Evolutionary conservation across 2,797 vertebrate genomes (phyloP).

Genomic region (Adrianichthys oophorus): DNA sequence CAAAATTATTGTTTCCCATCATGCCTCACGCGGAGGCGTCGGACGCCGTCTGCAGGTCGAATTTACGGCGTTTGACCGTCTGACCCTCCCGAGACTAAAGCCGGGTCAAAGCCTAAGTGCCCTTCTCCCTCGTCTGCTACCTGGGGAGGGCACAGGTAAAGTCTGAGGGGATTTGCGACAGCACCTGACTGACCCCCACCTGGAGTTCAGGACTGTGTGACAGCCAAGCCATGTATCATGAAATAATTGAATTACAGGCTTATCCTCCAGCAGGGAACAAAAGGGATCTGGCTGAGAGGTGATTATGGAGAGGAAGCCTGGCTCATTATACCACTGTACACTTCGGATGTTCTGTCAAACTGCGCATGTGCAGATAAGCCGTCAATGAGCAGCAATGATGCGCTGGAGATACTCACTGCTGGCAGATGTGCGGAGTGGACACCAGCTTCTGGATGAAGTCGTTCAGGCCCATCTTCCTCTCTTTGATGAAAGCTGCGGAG

Average conservation of each 20-base stretch:
- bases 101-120: background rate
- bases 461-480: slow-evolving; percentile 83
- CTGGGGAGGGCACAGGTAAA: slow-evolving; percentile 25
- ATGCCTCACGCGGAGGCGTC: too few species aligned
- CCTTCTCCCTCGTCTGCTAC: slow-evolving; percentile 1
- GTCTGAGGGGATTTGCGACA: slow-evolving; percentile 13
- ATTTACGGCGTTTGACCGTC: background rate
- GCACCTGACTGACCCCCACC: slow-evolving; percentile 9
- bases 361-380: slow-evolving; percentile 56
- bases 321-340: slow-evolving; percentile 61
- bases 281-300: slow-evolving; percentile 66
- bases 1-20: background rate
- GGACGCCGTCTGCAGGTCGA: background rate
- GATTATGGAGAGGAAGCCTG: slow-evolving; percentile 53
- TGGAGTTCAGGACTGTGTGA: slow-evolving; percentile 9
- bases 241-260: slow-evolving; percentile 63
- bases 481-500: slow-evolving; percentile 82
- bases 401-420: slow-evolving; percentile 75
- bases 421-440: slow-evolving; percentile 82
- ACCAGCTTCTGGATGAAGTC: slow-evolving; percentile 84
- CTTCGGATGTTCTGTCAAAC: slow-evolving; percentile 56
- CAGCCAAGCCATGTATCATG: slow-evolving; percentile 11
- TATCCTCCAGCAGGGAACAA: slow-evolving; percentile 63
- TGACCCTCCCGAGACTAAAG: too few species aligned
- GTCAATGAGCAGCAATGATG: background rate